Evolutionary conservation across 2,113 vertebrate genomes (phyloP).

Genomic region (Potamarius usumacintae): DNA sequence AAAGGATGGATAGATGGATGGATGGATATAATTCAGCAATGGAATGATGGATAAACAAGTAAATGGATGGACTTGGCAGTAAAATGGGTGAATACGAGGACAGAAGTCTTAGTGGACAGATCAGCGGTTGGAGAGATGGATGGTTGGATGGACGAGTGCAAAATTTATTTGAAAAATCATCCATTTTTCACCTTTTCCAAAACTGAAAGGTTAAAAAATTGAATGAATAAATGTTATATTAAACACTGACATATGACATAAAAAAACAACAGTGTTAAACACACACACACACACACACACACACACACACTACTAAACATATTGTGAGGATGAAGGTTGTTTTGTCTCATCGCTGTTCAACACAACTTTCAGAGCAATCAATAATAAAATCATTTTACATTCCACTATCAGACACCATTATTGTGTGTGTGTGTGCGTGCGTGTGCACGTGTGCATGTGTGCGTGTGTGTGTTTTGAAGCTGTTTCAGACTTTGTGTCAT

Average conservation of each 20-base stretch:
- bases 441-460: background rate
- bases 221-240: background rate
- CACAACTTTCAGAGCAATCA: background rate
- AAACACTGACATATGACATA: background rate
- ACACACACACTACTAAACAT: background rate
- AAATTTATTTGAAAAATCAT: background rate
- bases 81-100: no score
- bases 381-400: conserved; percentile 15
- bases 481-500: conserved; percentile 17
- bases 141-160: background rate
- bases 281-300: background rate
- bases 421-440: background rate
- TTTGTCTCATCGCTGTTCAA: background rate
- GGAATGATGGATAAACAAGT: no score
- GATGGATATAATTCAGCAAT: no score
- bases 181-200: background rate
- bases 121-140: background rate
- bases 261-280: background rate
- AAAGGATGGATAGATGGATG: background rate
- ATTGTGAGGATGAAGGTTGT: background rate
- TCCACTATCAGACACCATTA: background rate
- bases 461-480: background rate
- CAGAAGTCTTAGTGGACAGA: background rate
- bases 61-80: no score
- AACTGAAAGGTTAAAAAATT: background rate